Percentiles rank a stretch among this genome's conserved stretches.
Evolutionary conservation across 2,888 invertebrate species (phyloP).

Genomic region (Lordiphosa fenestrarum): DNA sequence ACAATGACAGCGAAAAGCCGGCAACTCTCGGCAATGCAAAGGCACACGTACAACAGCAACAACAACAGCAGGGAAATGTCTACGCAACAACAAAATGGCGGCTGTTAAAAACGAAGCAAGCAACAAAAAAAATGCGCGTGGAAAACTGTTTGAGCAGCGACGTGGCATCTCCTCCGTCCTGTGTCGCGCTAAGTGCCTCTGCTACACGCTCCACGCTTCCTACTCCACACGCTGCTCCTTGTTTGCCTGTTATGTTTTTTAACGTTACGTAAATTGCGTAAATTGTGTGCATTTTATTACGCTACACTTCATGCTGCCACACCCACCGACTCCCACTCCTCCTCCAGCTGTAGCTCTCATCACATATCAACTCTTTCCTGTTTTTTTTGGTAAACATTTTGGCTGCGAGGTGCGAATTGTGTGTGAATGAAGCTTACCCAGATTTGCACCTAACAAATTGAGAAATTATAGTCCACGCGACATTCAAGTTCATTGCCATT

Average conservation of each 20-base stretch:
- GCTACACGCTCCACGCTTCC: conserved; percentile 7
- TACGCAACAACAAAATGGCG: conserved; percentile 50
- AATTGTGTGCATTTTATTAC: conserved; percentile 64
- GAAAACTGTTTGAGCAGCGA: conserved; percentile 47
- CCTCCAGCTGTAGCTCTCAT: neutral
- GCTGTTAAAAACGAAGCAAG: conserved; percentile 34
- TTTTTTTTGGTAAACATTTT: too few species aligned
- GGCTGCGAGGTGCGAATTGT: neutral
- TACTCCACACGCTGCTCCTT: conserved; percentile 7
- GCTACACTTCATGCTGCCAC: conserved; percentile 42
- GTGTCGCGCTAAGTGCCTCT: conserved; percentile 32
- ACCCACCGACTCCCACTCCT: conserved; percentile 5
- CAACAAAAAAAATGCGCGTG: conserved; percentile 18
- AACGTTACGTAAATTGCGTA: conserved; percentile 61
- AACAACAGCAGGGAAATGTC: conserved; percentile 31
- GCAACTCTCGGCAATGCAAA: conserved; percentile 21
- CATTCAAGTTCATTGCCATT: conserved; percentile 56
- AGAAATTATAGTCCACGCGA: conserved; percentile 23
- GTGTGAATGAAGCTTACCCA: neutral
- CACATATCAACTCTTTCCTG: conserved; percentile 39
- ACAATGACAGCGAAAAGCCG: conserved; percentile 49
- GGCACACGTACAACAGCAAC: conserved; percentile 14
- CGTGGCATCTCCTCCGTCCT: conserved; percentile 14
- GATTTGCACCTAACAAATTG: too few species aligned
- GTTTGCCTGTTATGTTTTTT: conserved; percentile 58